These are phyloP conservation scores for Urocolius indicus DNA, from an alignment of 2,113 vertebrate species.

Conservation along the genomic window DNA sequence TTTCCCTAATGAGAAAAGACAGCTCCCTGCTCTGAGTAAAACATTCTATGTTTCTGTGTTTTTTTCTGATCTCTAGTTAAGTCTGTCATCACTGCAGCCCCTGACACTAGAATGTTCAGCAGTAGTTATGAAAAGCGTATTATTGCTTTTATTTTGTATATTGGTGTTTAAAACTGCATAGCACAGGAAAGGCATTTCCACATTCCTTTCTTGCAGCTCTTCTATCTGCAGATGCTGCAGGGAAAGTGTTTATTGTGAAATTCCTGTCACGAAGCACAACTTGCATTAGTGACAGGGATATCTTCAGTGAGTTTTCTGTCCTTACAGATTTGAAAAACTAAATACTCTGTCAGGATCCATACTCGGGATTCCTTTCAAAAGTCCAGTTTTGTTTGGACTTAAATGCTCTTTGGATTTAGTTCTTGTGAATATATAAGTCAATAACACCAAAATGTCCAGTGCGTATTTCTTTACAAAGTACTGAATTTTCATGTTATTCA, in stretches of 20 bases:
- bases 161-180: neutral
- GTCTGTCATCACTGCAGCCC: neutral
- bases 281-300: neutral
- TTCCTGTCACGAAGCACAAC: neutral
- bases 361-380: neutral
- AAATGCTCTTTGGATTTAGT: neutral
- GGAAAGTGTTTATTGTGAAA: neutral
- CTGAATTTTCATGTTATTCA: neutral
- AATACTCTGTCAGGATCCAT: neutral
- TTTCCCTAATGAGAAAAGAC: neutral
- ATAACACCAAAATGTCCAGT: neutral
- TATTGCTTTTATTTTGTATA: neutral
- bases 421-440: neutral
- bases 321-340: neutral
- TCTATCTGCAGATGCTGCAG: neutral
- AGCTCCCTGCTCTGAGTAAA: neutral
- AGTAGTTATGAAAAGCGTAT: neutral
- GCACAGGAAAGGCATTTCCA: neutral
- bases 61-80: neutral
- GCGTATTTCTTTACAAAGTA: neutral
- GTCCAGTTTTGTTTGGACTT: neutral
- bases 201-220: neutral
- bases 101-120: neutral
- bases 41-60: neutral
- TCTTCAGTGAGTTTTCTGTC: neutral